These are phyloP conservation scores for Amphipyra berbera DNA, from an alignment of 2,888 invertebrate genomes.

Conservation along the genomic window DNA sequence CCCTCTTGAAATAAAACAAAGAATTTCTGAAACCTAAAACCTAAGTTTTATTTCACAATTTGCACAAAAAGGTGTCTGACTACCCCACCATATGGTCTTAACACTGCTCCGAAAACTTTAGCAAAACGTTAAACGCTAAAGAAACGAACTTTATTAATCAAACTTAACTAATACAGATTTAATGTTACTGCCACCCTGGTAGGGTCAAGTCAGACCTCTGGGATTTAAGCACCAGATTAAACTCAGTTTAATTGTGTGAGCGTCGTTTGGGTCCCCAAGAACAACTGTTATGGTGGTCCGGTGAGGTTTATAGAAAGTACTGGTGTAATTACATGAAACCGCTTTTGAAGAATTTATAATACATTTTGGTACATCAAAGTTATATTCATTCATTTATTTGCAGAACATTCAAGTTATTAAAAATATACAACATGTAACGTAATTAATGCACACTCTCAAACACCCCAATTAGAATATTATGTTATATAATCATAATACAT, in stretches of 20 bases:
- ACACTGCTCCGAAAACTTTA: conserved; percentile 44
- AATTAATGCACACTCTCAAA: too few species aligned
- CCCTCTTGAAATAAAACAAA: too few species aligned
- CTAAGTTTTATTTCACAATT: too few species aligned
- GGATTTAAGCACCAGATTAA: conserved; percentile 49
- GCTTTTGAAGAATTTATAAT: background rate
- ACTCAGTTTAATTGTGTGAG: conserved; percentile 54
- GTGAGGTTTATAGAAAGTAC: background rate
- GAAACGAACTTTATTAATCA: conserved; percentile 63
- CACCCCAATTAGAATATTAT: too few species aligned
- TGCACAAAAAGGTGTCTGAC: background rate
- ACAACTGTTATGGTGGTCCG: conserved; percentile 22
- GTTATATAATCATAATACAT: too few species aligned
- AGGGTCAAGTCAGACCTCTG: conserved; percentile 35
- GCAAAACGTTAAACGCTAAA: conserved; percentile 50
- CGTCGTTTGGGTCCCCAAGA: conserved; percentile 11
- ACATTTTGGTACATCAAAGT: too few species aligned
- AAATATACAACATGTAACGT: too few species aligned
- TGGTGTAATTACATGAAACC: background rate
- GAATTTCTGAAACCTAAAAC: too few species aligned
- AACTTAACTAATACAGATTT: conserved; percentile 60
- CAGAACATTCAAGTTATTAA: too few species aligned
- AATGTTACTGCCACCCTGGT: conserved; percentile 49
- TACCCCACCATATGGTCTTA: conserved; percentile 38
- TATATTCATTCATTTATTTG: too few species aligned